Evolutionary conservation across 2,888 invertebrate species (phyloP).

Genomic region (Pimpla rufipes): DNA sequence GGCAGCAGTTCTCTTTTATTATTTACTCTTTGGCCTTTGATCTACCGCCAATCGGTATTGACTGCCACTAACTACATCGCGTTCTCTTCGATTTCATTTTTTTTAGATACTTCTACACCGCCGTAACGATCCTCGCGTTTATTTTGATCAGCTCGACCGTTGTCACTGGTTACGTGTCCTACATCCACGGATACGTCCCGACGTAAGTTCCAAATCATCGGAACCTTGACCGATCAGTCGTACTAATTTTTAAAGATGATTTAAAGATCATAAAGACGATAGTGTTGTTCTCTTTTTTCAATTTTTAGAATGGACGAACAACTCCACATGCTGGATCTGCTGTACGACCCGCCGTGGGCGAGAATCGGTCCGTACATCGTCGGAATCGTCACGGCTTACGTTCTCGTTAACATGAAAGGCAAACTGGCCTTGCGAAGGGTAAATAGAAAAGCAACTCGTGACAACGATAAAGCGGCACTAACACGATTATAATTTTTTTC

Average conservation of each 20-base stretch:
- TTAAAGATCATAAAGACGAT: too few species aligned
- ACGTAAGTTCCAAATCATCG: slow-evolving; percentile 82
- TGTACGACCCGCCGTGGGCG: slow-evolving; percentile 85
- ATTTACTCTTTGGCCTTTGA: background rate
- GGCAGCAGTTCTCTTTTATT: background rate
- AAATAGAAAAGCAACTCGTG: slow-evolving; percentile 46
- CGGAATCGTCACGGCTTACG: slow-evolving; percentile 86
- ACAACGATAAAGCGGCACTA: background rate
- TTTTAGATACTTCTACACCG: slow-evolving; percentile 82
- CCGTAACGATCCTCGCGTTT: slow-evolving; percentile 76
- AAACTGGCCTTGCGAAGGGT: slow-evolving; percentile 77
- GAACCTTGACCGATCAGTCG: background rate
- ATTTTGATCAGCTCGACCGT: slow-evolving; percentile 81
- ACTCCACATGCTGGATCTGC: slow-evolving; percentile 80
- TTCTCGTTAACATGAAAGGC: slow-evolving; percentile 80
- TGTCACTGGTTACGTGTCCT: slow-evolving; percentile 83
- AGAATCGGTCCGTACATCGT: slow-evolving; percentile 83
- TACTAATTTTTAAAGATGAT: too few species aligned
- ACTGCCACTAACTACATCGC: background rate
- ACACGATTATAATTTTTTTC: slow-evolving; percentile 22
- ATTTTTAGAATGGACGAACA: slow-evolving; percentile 84
- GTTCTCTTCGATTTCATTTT: background rate
- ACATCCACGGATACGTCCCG: slow-evolving; percentile 83
- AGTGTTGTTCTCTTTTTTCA: slow-evolving; percentile 30
- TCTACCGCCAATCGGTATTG: background rate